phyloP scores from a whole-genome alignment of 2,797 vertebrate genomes.

The Anabas testudineus region DNA sequence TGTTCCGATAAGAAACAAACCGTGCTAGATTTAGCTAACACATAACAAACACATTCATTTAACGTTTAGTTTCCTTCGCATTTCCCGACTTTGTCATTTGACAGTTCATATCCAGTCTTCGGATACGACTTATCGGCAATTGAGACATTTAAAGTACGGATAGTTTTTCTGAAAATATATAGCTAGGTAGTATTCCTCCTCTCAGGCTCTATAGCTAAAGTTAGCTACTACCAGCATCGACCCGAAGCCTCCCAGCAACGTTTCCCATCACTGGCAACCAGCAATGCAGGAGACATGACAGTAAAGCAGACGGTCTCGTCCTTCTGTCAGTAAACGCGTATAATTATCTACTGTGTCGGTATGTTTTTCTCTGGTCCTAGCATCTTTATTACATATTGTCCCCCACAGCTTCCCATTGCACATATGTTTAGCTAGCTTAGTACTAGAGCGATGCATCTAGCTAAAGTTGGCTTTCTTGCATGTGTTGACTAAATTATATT shows the following conservation, averaged over 20 bases:
- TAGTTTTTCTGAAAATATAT: constrained; percentile 5
- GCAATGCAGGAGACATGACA: constrained; percentile 56
- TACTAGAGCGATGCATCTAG: background rate
- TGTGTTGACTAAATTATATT: constrained; percentile 9
- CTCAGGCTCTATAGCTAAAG: constrained; percentile 23
- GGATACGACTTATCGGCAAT: background rate
- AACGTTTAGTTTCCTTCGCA: background rate
- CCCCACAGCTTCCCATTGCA: background rate
- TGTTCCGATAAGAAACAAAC: constrained; percentile 56
- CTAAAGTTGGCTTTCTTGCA: constrained; percentile 26
- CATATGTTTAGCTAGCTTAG: background rate
- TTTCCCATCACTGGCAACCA: constrained; percentile 13
- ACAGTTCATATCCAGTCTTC: background rate
- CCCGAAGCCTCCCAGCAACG: constrained; percentile 11
- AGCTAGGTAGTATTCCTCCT: background rate
- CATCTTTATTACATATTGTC: background rate
- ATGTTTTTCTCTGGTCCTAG: constrained; percentile 38
- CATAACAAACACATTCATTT: background rate
- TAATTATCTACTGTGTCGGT: constrained; percentile 53
- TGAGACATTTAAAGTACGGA: background rate
- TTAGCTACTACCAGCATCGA: constrained; percentile 24
- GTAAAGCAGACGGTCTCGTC: constrained; percentile 27
- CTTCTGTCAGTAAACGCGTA: constrained; percentile 41
- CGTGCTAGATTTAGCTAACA: background rate
- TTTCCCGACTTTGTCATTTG: background rate